Percentiles rank a stretch among this genome's conserved stretches.
Evolutionary conservation across 2,888 invertebrate genomes (phyloP).

Genomic region (Diplolepis rosae): DNA sequence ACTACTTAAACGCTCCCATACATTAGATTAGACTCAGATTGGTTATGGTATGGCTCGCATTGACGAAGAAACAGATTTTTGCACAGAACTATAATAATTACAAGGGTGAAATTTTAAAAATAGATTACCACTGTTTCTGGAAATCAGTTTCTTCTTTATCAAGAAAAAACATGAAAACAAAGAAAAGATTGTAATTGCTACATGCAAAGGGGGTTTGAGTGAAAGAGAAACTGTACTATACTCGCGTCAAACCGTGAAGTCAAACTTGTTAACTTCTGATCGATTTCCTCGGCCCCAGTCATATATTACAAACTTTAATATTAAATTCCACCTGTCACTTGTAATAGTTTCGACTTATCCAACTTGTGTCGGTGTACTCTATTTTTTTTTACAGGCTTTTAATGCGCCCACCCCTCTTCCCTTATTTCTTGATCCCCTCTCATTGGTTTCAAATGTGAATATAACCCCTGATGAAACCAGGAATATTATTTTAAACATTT

Average conservation of each 20-base stretch:
- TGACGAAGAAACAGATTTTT: neutral
- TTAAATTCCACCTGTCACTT: slow-evolving; percentile 64
- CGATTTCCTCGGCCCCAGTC: slow-evolving; percentile 58
- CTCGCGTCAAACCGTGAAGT: slow-evolving; percentile 64
- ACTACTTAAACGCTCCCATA: no score
- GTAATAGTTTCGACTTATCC: slow-evolving; percentile 59
- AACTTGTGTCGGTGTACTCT: slow-evolving; percentile 40
- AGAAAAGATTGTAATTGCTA: slow-evolving; percentile 34
- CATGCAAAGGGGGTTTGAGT: slow-evolving; percentile 30
- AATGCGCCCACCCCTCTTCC: slow-evolving; percentile 28
- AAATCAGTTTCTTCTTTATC: no score
- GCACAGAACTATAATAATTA: no score
- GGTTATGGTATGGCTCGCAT: no score
- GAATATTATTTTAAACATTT: slow-evolving; percentile 40
- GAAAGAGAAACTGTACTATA: slow-evolving; percentile 47
- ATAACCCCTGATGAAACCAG: slow-evolving; percentile 39
- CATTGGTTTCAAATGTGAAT: neutral
- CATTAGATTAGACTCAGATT: no score
- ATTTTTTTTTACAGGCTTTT: slow-evolving; percentile 32
- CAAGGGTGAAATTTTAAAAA: no score
- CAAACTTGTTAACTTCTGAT: slow-evolving; percentile 67
- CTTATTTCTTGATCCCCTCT: slow-evolving; percentile 15
- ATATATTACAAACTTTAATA: slow-evolving; percentile 65
- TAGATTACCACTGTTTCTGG: no score
- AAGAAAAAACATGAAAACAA: slow-evolving; percentile 13